A percentile compares a stretch with the other conserved stretches of the same genome.
Evolutionary conservation across 2,888 invertebrate genomes (phyloP).

Genomic region (Ligdia adustata): DNA sequence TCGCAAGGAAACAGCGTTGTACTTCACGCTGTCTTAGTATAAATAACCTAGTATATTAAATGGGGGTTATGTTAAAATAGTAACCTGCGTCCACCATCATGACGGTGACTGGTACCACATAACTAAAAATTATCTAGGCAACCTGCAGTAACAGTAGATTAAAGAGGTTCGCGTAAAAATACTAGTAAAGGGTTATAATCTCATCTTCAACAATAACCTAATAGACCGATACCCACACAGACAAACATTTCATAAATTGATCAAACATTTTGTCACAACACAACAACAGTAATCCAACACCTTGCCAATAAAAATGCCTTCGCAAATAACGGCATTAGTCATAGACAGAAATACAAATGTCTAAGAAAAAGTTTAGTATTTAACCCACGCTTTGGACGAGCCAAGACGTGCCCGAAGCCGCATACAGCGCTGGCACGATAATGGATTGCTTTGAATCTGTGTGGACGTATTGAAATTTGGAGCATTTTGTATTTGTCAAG

Average conservation of each 20-base stretch:
- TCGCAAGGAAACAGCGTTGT: too few relatives aligned
- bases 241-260: slow-evolving; percentile 21
- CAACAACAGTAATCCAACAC: slow-evolving; percentile 60
- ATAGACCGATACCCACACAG: slow-evolving; percentile 2
- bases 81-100: too few relatives aligned
- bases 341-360: slow-evolving; percentile 65
- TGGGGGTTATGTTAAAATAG: too few relatives aligned
- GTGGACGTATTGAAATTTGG: slow-evolving; percentile 1
- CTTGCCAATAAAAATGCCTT: slow-evolving; percentile 65
- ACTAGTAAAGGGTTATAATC: too few relatives aligned
- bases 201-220: slow-evolving; percentile 1
- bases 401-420: slow-evolving; percentile 47
- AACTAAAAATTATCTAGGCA: too few relatives aligned
- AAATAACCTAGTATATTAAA: too few relatives aligned
- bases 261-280: slow-evolving; percentile 57
- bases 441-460: slow-evolving; percentile 9
- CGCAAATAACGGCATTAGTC: slow-evolving; percentile 71
- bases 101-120: too few relatives aligned
- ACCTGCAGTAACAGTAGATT: too few relatives aligned
- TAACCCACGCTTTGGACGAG: slow-evolving; percentile 62
- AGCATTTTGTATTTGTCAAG: background rate
- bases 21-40: too few relatives aligned
- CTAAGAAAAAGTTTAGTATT: slow-evolving; percentile 54
- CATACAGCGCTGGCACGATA: slow-evolving; percentile 23
- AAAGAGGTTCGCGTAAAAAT: too few relatives aligned